Evolutionary conservation across 2,888 invertebrate species (phyloP).

Genomic region (Yponomeuta plumbellus): DNA sequence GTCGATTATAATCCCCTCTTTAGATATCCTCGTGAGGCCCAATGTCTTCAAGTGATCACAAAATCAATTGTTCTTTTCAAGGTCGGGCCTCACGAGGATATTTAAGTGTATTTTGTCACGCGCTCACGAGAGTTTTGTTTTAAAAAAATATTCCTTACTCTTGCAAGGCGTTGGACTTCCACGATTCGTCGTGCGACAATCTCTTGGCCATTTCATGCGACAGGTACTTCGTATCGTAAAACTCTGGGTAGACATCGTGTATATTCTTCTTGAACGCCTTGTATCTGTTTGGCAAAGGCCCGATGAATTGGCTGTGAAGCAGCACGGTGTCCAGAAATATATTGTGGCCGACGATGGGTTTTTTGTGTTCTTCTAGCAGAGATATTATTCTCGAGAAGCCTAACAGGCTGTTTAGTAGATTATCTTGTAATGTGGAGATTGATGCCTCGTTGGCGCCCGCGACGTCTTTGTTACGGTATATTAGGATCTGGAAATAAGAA

Average conservation of each 20-base stretch:
- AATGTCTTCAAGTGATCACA: too few relatives aligned
- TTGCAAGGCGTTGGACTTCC: slow-evolving; percentile 71
- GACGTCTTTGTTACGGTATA: slow-evolving; percentile 58
- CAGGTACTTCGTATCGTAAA: slow-evolving; percentile 86
- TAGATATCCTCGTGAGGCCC: too few relatives aligned
- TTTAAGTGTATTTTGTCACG: too few relatives aligned
- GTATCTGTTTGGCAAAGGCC: slow-evolving; percentile 80
- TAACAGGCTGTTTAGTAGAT: slow-evolving; percentile 65
- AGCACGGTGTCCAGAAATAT: slow-evolving; percentile 81
- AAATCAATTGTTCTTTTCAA: too few relatives aligned
- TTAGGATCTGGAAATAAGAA: slow-evolving; percentile 49
- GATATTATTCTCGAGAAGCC: slow-evolving; percentile 83
- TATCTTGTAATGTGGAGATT: slow-evolving; percentile 61
- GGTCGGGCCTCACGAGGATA: too few relatives aligned
- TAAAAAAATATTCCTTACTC: slow-evolving; percentile 49
- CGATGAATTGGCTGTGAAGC: slow-evolving; percentile 83
- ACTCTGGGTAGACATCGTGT: slow-evolving; percentile 77
- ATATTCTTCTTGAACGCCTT: slow-evolving; percentile 79
- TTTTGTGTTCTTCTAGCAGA: slow-evolving; percentile 74
- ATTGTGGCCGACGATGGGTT: slow-evolving; percentile 88
- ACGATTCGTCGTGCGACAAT: slow-evolving; percentile 61
- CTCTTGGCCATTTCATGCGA: slow-evolving; percentile 72
- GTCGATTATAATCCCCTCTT: too few relatives aligned
- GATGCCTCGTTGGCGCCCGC: slow-evolving; percentile 53
- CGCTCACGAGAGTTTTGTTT: too few relatives aligned